Percentiles rank a stretch among this genome's conserved stretches.
Evolutionary conservation across 2,888 invertebrate species (phyloP).

Genomic region (Meteorus cinctellus): DNA sequence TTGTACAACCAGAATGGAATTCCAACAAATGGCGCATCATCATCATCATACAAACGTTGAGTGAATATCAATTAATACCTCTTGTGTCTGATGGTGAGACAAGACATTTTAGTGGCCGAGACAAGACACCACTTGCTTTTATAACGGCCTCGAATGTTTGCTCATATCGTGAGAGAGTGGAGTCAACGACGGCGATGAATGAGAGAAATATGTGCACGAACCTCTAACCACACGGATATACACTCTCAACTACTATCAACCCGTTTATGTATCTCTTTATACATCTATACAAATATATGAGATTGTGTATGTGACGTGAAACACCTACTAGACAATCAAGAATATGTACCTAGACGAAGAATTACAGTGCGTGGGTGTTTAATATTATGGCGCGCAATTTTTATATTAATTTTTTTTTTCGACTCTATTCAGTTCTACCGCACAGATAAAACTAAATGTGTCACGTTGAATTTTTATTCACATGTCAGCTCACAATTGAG

Average conservation of each 20-base stretch:
- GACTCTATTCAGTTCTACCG: no score
- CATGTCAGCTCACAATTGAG: not conserved
- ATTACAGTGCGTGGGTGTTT: no score
- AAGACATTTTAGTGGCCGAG: conserved; percentile 26
- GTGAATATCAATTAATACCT: conserved; percentile 49
- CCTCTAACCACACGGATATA: conserved; percentile 27
- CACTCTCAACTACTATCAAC: no score
- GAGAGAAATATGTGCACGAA: conserved; percentile 43
- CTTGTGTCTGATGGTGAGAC: conserved; percentile 33
- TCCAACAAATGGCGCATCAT: conserved; percentile 37
- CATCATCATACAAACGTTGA: conserved; percentile 2
- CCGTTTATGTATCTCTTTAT: no score
- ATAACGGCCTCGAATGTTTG: conserved; percentile 12
- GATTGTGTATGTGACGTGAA: no score
- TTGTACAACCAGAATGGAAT: conserved; percentile 39
- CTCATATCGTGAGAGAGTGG: conserved; percentile 37
- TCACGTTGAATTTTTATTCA: no score
- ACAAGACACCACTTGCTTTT: conserved; percentile 32
- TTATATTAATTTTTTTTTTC: no score
- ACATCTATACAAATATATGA: no score
- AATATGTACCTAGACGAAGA: no score
- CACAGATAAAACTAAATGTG: no score
- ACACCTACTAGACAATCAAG: no score
- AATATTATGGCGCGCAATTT: no score
- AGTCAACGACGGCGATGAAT: conserved; percentile 40